Evolutionary conservation across 2,113 vertebrate species (phyloP), one percentile per base, ranked within the genome.

Genomic region (Calidris pugnax): DNA sequence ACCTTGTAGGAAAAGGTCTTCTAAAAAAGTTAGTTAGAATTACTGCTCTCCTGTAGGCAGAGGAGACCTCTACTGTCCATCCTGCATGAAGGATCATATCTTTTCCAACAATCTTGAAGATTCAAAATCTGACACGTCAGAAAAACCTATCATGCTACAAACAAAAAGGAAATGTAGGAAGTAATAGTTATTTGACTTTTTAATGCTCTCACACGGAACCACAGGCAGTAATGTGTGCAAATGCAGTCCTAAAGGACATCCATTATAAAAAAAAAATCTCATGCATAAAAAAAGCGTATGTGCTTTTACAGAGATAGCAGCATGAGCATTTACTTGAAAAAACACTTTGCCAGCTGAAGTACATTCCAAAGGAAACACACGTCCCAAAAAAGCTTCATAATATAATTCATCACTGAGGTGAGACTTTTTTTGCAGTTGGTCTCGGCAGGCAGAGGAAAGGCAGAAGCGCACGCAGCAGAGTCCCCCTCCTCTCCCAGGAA

Each of bases 401-500:
- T 28, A 73, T 12, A 50, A 33, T 53, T 77, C 11, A 41, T 45
- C 2, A 1, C 5, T 37, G 41, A 84, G 15, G 37, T 28, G 30
- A 67, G 93, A 60, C 33, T 32, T 88, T 28, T 28, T 81, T n/a
- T 75, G 55, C 76, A 80, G n/a, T 12, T 84, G 26, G 32, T 84
- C 35, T 59, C 0, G 0, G 28, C 32, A 41, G 20, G 41, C 51
- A 86, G 62, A 69, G 16, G 24, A 88, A 92, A 73, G 43, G 51
- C n/a, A 71, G 74, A 73, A 76, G 41, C 0, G 0, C 0, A 2
- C 10, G 15, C 0, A 7, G 45, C 67, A 76, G 12, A 68, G 41
- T 14, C 20, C 12, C 5, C n/a, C 26, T 53, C 43, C 39, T 63
- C 41, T 63, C 47, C 59, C 19, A 6, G 7, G 47, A 79, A 68